phyloP scores from a whole-genome alignment of 2,113 vertebrate species.

The Gnathonemus echidnorhynchus region DNA sequence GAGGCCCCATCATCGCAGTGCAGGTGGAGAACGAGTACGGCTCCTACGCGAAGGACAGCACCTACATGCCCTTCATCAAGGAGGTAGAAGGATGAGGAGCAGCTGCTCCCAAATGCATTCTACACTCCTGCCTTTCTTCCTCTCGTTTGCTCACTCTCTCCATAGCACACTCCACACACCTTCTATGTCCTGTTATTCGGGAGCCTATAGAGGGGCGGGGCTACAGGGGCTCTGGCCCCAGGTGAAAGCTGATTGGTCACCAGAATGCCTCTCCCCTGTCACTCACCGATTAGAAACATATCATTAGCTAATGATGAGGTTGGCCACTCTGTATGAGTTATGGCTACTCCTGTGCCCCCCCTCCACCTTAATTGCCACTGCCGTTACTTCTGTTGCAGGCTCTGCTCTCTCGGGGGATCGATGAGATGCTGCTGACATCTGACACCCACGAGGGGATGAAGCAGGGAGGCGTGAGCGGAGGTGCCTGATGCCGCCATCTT shows the following conservation, averaged over 20 bases:
- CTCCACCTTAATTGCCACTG: background rate
- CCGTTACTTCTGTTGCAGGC: conserved; percentile 56
- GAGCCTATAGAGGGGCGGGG: background rate
- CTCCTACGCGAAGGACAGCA: conserved; percentile 71
- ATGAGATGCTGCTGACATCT: conserved; percentile 77
- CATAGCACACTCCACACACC: background rate
- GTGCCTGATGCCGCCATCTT: conserved; percentile 45
- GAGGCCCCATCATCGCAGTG: conserved; percentile 87
- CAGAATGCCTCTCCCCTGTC: background rate
- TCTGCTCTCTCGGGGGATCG: conserved; percentile 70
- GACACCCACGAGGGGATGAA: conserved; percentile 64
- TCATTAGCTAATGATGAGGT: background rate
- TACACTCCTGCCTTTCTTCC: background rate
- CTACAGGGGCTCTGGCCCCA: background rate
- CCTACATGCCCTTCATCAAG: conserved; percentile 81
- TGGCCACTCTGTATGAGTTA: background rate
- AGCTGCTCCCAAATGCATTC: background rate
- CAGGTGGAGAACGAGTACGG: conserved; percentile 92
- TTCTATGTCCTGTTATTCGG: background rate
- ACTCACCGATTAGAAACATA: background rate
- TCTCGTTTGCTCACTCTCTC: background rate
- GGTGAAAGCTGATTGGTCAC: background rate
- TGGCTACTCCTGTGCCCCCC: background rate
- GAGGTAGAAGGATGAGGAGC: conserved; percentile 57
- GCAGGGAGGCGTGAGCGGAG: conserved; percentile 68